Base-by-base conservation (phyloP, 2,797 vertebrate species). In the Danio jaintianensis region DNA sequence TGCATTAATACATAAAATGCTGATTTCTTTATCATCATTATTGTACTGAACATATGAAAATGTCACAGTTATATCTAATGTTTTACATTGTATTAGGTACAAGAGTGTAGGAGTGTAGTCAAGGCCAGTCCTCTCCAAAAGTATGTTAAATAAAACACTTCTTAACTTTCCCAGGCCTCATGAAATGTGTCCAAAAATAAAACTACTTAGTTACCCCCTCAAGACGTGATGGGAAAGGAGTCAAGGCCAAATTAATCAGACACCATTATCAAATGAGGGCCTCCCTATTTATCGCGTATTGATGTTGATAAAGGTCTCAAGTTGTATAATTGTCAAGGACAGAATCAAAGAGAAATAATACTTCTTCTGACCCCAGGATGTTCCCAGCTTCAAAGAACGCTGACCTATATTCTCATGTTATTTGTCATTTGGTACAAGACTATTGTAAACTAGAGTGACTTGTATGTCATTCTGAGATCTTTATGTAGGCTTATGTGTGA, bases 401-500 rank as follows among this genome's bases (percentile, higher is more conserved):
- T 80, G 59, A 22, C 61, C 69, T 80, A 58, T n/a, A 73, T 80
- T 80, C 69, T 56, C 59, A 47, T 47, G 69, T 64, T 72, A 12
- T 72, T 66, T 80, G 78, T 80, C 38, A 72, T 58, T 73, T 66
- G 47, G 64, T 79, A 67, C 36, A 16, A 66, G 55, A 61, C 18
- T 69, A 75, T 75, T 63, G 22, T 59, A 43, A 50, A 63, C 20
- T 13, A 62, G 66, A 78, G 36, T 16, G 55, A 77, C 70, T 71
- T 76, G 16, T 62, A 74, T 74, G 55, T 81, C 63, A 36, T 59
- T 53, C 16, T 36, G 18, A 62, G 56, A 62, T 79, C 45, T 42
- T 53, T 6, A 9, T 70, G 47, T 52, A 62, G 67, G 6, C 36
- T 56, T 43, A 29, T 29, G 29, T 13, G 16, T 73, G 50, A 64